Percentiles rank a stretch among this genome's conserved stretches.
phyloP scores from a whole-genome alignment of 2,113 vertebrate species.

The Hemibates koningsi region DNA sequence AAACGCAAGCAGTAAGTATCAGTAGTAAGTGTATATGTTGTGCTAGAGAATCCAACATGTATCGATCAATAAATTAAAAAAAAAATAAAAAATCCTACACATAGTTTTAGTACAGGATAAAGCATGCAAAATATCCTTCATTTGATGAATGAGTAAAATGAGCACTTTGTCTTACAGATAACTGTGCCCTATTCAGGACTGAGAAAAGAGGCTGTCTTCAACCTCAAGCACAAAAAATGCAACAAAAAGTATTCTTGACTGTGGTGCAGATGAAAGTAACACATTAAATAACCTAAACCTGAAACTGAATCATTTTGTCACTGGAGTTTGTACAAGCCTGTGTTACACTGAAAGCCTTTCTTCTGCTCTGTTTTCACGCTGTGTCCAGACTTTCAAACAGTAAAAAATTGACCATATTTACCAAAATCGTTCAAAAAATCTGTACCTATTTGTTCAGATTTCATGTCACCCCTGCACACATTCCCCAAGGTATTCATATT shows the following conservation, averaged over 20 bases:
- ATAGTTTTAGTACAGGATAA: fast-evolving
- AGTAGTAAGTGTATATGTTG: not conserved
- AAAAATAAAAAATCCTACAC: not conserved
- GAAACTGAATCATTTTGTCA: not conserved
- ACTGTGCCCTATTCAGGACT: not conserved
- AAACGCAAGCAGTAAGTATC: not conserved
- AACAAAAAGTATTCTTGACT: fast-evolving
- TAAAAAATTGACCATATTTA: not conserved
- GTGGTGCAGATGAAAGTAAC: not conserved
- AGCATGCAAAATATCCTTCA: fast-evolving
- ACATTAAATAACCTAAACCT: not conserved
- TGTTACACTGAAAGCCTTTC: not conserved
- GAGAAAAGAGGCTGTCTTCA: not conserved
- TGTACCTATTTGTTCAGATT: fast-evolving
- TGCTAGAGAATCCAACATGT: not conserved
- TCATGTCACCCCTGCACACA: not conserved
- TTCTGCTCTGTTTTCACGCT: not conserved
- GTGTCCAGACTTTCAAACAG: not conserved
- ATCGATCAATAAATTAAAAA: fast-evolving
- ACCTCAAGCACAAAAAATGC: not conserved
- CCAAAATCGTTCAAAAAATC: not conserved
- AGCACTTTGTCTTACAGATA: not conserved
- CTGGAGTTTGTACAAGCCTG: not conserved
- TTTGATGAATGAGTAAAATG: fast-evolving
- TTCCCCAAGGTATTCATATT: not conserved